Percentiles rank a stretch among this genome's conserved stretches.
These are phyloP conservation scores for Trypoxylus dichotomus DNA, from an alignment of 1,140 invertebrate species.

Conservation along the genomic window DNA sequence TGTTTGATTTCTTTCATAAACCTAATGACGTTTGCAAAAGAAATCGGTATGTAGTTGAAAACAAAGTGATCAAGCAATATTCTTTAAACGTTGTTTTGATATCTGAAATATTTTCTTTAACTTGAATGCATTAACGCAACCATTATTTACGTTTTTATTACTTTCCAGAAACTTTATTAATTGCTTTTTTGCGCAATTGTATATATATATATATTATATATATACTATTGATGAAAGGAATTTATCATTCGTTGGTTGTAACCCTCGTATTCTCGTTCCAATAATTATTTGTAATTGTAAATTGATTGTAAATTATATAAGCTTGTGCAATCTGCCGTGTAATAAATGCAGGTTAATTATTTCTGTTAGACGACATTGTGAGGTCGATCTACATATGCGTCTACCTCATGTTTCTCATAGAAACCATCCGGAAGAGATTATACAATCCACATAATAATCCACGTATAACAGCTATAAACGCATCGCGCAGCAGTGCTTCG, in stretches of 20 bases:
- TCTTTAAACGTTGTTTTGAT: too few relatives aligned
- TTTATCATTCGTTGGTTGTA: neutral
- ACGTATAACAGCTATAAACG: neutral
- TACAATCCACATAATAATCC: slow-evolving; percentile 15
- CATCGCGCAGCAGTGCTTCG: neutral
- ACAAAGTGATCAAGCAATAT: too few relatives aligned
- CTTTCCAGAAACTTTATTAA: too few relatives aligned
- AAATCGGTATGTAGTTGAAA: too few relatives aligned
- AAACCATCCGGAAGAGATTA: slow-evolving; percentile 11
- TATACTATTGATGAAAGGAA: neutral
- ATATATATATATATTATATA: neutral
- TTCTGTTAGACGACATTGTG: neutral
- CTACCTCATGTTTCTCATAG: slow-evolving; percentile 6
- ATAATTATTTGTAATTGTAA: slow-evolving; percentile 21
- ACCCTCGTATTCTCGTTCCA: neutral
- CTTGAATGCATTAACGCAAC: too few relatives aligned
- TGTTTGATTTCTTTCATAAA: too few relatives aligned
- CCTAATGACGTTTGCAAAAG: too few relatives aligned
- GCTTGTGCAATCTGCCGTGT: neutral
- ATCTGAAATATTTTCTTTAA: too few relatives aligned
- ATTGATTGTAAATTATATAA: neutral
- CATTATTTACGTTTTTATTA: too few relatives aligned
- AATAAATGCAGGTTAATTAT: neutral
- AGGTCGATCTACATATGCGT: neutral
- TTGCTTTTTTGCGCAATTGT: too few relatives aligned